Base-by-base conservation (phyloP, 2,888 invertebrate genomes). In the Actias luna region DNA sequence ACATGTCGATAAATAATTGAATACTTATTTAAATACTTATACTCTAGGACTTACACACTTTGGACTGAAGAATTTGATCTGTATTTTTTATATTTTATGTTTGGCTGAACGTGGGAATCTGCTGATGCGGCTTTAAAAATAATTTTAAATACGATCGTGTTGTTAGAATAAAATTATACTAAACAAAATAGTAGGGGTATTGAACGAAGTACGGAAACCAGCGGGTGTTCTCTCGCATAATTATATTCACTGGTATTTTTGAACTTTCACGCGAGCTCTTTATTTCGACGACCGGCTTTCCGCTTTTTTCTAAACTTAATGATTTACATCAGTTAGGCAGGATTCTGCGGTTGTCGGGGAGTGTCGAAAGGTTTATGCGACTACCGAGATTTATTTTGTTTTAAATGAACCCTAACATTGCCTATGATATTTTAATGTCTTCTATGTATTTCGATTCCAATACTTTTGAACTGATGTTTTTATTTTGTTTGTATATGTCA, bases 221-320 rank as follows among this genome's bases (percentile, higher is more conserved):
- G 90, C 91, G 89, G 91, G 91, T 87, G 91, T 85, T 85, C 89
- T 71, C 81, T 84, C 81, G 80, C 83, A 86, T 91, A 91, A 92
- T 92, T 89, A 92, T 90, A 90, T 91, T 91, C 89, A 88, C 85
- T 86, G 88, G 89, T 88, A 92, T 91, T 91, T 91, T 85, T 84
- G 85, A 92, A 91, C 88, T 92, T 91, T 88, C 88, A 89, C 88
- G 89, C 88, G 86, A 87, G 88, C 84, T 85, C 87, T 89, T 86
- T 87, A 89, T 91, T 89, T 88, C 85, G 83, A 78, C 76, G 76
- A 70, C 25, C 76, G 76, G 71, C 25, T 68, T 59, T 55, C 39
- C 61, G 57, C 33, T 55, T 39, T 69, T 78, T 85, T 85, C 83
- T 85, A 84, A 89, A 86, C 84, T 90, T 84, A 69, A 84, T 92